A percentile compares a stretch with the other conserved stretches of the same genome.
phyloP scores from a whole-genome alignment of 2,113 vertebrate genomes.

The Cynopterus brachyotis region DNA sequence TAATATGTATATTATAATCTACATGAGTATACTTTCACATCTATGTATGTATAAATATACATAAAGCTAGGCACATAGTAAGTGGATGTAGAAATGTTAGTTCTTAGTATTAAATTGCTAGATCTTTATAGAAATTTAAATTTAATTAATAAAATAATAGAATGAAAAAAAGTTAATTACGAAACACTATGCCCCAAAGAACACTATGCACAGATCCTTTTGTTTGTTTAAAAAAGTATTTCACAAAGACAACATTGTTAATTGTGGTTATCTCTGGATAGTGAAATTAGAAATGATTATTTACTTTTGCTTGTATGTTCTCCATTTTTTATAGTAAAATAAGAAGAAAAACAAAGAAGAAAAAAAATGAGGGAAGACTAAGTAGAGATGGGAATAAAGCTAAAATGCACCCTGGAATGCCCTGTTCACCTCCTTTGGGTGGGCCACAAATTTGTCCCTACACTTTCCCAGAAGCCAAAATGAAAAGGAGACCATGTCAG shows the following conservation, averaged over 20 bases:
- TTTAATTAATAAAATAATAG: not conserved
- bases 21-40: not conserved
- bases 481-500: slow-evolving; percentile 52
- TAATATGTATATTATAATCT: not conserved
- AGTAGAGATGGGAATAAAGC: not conserved
- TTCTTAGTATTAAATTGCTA: not conserved
- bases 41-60: not conserved
- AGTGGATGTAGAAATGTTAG: not conserved
- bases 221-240: not conserved
- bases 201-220: not conserved
- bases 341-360: slow-evolving; percentile 3
- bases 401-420: not conserved
- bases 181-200: not conserved
- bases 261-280: not conserved
- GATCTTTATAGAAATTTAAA: not conserved
- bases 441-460: slow-evolving; percentile 41
- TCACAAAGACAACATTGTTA: not conserved
- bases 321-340: not conserved
- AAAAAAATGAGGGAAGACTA: not conserved
- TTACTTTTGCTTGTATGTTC: not conserved
- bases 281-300: not conserved
- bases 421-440: slow-evolving; percentile 5
- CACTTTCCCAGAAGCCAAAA: slow-evolving; percentile 18
- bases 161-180: not conserved
- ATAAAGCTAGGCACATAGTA: not conserved